Evolutionary conservation across 2,113 vertebrate genomes (phyloP).

Genomic region (Acanthisitta chloris): DNA sequence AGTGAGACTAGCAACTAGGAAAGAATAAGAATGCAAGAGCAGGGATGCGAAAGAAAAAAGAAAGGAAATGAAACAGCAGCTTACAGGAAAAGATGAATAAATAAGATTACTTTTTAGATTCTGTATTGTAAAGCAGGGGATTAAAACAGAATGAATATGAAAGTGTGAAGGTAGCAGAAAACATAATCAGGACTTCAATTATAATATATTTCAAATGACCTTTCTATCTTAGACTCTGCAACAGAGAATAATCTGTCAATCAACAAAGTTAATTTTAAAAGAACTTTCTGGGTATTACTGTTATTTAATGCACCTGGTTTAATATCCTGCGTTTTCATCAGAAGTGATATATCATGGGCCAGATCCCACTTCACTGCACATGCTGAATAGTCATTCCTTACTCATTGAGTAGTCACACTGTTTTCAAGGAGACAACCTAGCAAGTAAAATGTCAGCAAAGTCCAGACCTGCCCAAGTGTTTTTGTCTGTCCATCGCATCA

Average conservation of each 20-base stretch:
- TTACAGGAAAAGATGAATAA: neutral
- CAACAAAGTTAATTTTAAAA: conserved; percentile 21
- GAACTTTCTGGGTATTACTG: neutral
- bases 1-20: neutral
- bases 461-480: neutral
- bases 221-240: neutral
- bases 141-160: neutral
- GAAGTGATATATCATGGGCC: neutral
- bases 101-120: neutral
- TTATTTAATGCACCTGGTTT: conserved; percentile 27
- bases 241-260: neutral
- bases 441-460: neutral
- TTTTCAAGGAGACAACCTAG: neutral
- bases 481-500: neutral
- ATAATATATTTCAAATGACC: neutral
- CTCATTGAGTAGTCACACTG: neutral
- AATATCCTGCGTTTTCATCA: conserved; percentile 4
- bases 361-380: conserved; percentile 4
- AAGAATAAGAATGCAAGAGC: neutral
- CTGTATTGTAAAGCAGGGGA: neutral
- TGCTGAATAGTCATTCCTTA: neutral
- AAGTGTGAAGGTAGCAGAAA: neutral
- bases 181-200: neutral
- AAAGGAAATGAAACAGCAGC: neutral
- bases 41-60: neutral